Conservation (phyloP, 2,888 invertebrate genomes). For the Cosmopolites sordidus region DNA sequence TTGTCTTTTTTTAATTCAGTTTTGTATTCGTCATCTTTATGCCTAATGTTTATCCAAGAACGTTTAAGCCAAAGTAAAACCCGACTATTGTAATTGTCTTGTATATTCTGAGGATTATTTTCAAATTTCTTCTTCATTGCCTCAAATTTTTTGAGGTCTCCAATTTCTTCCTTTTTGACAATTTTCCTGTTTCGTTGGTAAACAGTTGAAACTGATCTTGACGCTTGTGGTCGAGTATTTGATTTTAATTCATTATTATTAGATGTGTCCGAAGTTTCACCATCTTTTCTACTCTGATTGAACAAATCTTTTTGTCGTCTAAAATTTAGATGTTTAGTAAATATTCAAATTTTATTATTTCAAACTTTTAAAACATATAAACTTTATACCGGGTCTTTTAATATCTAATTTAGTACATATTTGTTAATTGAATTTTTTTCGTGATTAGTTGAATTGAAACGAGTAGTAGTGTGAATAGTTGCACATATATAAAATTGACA, state of each 20-base stretch:
- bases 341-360: too few species aligned
- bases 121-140: too few species aligned
- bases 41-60: conserved; percentile 15
- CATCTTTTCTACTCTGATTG: conserved; percentile 7
- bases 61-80: conserved; percentile 19
- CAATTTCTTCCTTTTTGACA: neutral
- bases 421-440: too few species aligned
- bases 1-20: neutral
- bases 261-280: neutral
- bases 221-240: conserved; percentile 1
- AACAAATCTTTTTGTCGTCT: conserved; percentile 17
- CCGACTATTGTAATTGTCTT: conserved; percentile 4
- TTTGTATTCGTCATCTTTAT: conserved; percentile 10
- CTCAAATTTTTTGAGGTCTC: too few species aligned
- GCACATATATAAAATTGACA: too few species aligned
- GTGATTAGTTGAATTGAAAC: too few species aligned
- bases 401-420: too few species aligned
- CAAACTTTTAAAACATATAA: too few species aligned
- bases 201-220: conserved; percentile 11
- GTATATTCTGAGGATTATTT: too few species aligned
- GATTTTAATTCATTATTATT: neutral
- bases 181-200: conserved; percentile 4
- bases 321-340: too few species aligned
- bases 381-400: too few species aligned
- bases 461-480: too few species aligned